Evolutionary conservation across 2,797 vertebrate genomes (phyloP).

Genomic region (Darevskia nairensis): DNA sequence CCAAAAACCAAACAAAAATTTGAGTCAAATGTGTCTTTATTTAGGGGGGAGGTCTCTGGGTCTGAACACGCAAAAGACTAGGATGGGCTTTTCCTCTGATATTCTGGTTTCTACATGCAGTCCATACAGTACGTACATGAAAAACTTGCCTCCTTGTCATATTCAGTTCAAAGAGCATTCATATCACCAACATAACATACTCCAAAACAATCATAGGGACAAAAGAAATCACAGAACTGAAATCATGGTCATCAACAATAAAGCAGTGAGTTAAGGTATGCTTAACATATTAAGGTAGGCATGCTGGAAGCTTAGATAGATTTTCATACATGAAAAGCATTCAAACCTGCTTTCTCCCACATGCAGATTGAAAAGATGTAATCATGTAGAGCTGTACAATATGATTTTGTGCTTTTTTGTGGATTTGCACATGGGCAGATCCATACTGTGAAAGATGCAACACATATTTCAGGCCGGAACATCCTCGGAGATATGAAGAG

Average conservation of each 20-base stretch:
- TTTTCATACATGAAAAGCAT: neutral
- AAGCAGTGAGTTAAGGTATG: neutral
- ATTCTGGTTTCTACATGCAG: neutral
- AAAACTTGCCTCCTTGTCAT: too few species aligned
- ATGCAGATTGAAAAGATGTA: neutral
- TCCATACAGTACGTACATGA: too few species aligned
- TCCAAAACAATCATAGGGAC: neutral
- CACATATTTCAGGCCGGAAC: neutral
- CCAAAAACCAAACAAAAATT: too few species aligned
- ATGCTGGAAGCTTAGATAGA: neutral
- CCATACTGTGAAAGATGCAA: neutral
- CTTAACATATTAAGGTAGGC: neutral
- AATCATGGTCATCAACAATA: neutral
- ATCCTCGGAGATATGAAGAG: neutral
- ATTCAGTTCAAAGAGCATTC: neutral
- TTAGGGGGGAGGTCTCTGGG: too few species aligned
- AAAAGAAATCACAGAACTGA: neutral
- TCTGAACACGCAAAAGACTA: neutral
- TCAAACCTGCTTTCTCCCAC: neutral
- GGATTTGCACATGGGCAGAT: too few species aligned
- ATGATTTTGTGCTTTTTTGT: neutral
- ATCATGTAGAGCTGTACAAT: neutral
- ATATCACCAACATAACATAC: neutral
- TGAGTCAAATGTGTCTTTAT: too few species aligned
- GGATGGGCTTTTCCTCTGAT: neutral